phyloP scores from a whole-genome alignment of 1,140 invertebrate species.

The Papilio polytes region DNA sequence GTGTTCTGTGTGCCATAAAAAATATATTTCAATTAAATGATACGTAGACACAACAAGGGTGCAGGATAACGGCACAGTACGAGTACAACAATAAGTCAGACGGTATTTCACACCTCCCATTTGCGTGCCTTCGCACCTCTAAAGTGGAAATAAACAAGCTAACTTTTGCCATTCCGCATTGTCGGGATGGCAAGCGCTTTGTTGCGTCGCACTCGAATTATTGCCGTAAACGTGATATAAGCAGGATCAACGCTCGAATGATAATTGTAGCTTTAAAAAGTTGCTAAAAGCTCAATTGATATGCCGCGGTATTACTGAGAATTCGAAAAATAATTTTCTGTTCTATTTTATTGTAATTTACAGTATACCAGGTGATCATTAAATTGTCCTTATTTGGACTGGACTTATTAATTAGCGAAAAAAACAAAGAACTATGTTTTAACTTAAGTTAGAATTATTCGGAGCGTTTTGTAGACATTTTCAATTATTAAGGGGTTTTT shows the following conservation, averaged over 20 bases:
- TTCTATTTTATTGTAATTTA: too few species aligned
- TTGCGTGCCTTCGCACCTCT: constrained; percentile 60
- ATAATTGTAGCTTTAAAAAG: not conserved
- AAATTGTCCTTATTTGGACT: too few species aligned
- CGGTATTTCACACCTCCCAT: constrained; percentile 65
- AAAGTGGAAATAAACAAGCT: constrained; percentile 73
- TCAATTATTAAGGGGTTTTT: too few species aligned
- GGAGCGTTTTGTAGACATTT: too few species aligned
- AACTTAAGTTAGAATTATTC: too few species aligned
- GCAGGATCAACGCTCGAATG: not conserved
- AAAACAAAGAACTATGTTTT: too few species aligned
- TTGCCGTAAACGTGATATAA: constrained; percentile 50
- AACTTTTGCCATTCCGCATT: constrained; percentile 73
- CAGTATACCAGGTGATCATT: too few species aligned
- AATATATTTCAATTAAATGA: constrained; percentile 32
- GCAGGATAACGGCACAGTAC: constrained; percentile 35
- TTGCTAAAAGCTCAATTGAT: not conserved
- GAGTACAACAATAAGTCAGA: constrained; percentile 57
- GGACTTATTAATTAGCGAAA: too few species aligned
- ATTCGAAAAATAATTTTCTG: too few species aligned
- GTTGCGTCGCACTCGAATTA: constrained; percentile 59
- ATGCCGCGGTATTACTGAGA: not conserved
- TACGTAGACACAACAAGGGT: not conserved
- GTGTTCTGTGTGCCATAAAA: not conserved
- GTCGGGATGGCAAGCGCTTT: constrained; percentile 55